Evolutionary conservation across 2,113 vertebrate species (phyloP), one percentile per base, ranked within the genome.

Genomic region (Hypomesus transpacificus): DNA sequence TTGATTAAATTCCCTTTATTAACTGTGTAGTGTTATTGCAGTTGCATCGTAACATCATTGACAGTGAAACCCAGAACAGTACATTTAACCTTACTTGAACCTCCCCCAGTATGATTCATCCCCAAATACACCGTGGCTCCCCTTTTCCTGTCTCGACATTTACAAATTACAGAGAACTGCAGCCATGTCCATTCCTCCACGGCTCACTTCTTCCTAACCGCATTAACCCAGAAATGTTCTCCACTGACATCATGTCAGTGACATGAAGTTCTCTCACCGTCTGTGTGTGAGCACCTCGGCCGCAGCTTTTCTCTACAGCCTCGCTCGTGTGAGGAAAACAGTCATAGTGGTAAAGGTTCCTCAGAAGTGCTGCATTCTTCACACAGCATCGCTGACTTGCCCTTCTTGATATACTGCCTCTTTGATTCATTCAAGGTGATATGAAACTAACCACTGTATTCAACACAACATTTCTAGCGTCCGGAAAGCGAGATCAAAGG

Each of bases 381-480:
- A 46, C 78, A 83, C 75, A 80, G 46, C 74, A 53, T 54, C 77
- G 73, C 66, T 76, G 28, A 18, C 11, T 21, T 79, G 65, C 69
- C 56, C 0, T 75, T 79, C 74, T 84, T 73, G 75, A 78, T 70
- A 76, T 72, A 16, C 68, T 78, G 75, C 75, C 78, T 78, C 88
- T 86, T 89, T 89, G 85, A 89, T 89, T 89, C 83, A 89, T 90
- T 90, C 84, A 89, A 39, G 83, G 80, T 24, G 74, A 87, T 75
- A 73, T 70, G 83, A 81, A 87, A 87, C 84, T 70, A 60, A 52
- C 79, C 62, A 20, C 60, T 62, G 51, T 74, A 73, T 70, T 69
- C 61, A 68, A 26, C 73, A 69, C 64, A 78, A 81, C 20, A 31
- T 62, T 52, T 52, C 20, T 21, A 28, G 26, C 18, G 46, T 21